These are phyloP conservation scores for Augochlora pura DNA, from an alignment of 1,140 invertebrate species.

Conservation along the genomic window DNA sequence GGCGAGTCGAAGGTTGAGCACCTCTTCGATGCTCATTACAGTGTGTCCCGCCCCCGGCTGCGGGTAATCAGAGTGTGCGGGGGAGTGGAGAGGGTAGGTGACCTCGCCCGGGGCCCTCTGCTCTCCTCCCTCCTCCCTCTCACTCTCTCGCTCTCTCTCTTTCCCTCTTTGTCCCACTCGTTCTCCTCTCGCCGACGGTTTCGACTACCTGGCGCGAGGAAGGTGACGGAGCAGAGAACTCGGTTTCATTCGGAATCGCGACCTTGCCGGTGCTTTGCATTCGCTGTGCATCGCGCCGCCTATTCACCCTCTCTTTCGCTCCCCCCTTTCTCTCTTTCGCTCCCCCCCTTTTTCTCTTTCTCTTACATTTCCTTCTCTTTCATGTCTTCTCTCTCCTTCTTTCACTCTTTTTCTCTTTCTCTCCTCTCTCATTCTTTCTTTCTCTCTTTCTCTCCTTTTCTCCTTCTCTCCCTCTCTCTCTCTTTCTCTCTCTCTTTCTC, in stretches of 20 bases:
- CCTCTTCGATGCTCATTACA: constrained; percentile 78
- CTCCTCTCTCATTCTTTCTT: background rate
- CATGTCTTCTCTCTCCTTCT: background rate
- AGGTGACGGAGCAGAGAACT: constrained; percentile 54
- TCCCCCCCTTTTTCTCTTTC: background rate
- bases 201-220: constrained; percentile 44
- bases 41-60: constrained; percentile 76
- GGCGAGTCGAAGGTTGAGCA: constrained; percentile 72
- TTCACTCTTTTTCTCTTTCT: background rate
- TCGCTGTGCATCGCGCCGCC: constrained; percentile 51
- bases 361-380: too few relatives aligned
- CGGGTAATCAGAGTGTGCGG: constrained; percentile 76
- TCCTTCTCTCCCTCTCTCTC: too few relatives aligned
- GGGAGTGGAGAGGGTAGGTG: constrained; percentile 71
- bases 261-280: constrained; percentile 67
- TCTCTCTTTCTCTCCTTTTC: background rate
- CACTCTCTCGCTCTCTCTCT: constrained; percentile 42
- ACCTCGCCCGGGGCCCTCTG: constrained; percentile 78
- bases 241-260: constrained; percentile 55
- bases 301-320: background rate
- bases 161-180: constrained; percentile 39
- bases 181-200: constrained; percentile 52
- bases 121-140: constrained; percentile 57
- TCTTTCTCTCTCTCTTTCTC: background rate
- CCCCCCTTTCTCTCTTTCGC: too few relatives aligned